Conservation (phyloP, 2,113 vertebrate species). For the Pandion haliaetus region DNA sequence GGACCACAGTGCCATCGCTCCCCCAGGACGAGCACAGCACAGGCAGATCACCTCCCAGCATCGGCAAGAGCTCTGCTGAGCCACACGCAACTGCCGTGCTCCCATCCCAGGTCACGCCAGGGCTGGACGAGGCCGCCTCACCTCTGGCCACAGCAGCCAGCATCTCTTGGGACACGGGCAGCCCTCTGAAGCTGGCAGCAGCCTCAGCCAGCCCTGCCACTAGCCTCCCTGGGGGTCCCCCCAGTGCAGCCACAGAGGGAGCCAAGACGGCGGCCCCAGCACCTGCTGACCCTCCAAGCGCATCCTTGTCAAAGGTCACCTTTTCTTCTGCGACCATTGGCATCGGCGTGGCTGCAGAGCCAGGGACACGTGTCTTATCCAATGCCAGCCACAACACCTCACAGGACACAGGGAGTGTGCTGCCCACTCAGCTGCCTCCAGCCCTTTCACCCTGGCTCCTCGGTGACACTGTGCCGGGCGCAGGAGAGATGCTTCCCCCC, state of each 20-base stretch:
- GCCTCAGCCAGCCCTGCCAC: neutral
- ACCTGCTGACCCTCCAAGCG: fast-evolving
- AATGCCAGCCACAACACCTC: fast-evolving
- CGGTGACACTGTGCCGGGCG: fast-evolving
- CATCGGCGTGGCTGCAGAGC: neutral
- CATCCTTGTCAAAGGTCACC: neutral
- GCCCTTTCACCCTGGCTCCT: fast-evolving
- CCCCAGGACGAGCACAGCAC: neutral
- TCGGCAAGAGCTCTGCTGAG: neutral
- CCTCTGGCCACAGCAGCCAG: neutral
- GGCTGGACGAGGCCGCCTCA: neutral
- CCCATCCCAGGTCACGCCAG: neutral
- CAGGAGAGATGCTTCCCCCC: fast-evolving
- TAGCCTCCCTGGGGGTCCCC: fast-evolving
- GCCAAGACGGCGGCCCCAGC: neutral
- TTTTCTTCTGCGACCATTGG: neutral
- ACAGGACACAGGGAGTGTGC: neutral
- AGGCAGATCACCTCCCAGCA: neutral
- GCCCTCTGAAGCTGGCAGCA: neutral
- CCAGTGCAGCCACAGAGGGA: fast-evolving
- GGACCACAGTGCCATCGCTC: neutral
- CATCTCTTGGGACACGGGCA: fast-evolving
- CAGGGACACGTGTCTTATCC: neutral
- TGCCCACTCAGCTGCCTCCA: neutral
- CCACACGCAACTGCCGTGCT: fast-evolving